Conservation (phyloP, 2,888 invertebrate species). For the Leptopilina syphax region DNA sequence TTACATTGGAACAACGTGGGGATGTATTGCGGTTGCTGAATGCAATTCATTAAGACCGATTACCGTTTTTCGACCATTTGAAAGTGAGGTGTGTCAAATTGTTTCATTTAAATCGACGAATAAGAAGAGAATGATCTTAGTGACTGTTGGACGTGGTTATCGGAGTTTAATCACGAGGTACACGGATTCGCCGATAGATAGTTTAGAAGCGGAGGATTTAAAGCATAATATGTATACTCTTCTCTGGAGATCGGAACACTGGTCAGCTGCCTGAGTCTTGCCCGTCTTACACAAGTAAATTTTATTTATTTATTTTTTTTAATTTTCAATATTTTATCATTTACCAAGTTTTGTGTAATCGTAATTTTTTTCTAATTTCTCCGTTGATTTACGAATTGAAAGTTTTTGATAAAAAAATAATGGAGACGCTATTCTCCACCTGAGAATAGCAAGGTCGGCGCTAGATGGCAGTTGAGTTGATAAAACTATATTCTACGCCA, state of each 20-base stretch:
- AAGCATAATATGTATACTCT: slow-evolving; percentile 82
- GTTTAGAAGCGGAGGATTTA: slow-evolving; percentile 73
- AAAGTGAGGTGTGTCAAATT: slow-evolving; percentile 84
- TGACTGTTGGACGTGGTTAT: slow-evolving; percentile 91
- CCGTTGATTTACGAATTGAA: too few relatives aligned
- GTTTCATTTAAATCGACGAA: slow-evolving; percentile 73
- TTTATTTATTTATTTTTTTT: not conserved
- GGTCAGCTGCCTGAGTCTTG: slow-evolving; percentile 78
- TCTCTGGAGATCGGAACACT: slow-evolving; percentile 86
- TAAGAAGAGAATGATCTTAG: slow-evolving; percentile 80
- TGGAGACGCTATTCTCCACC: too few relatives aligned
- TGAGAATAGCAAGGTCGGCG: too few relatives aligned
- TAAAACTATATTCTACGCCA: too few relatives aligned
- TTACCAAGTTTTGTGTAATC: too few relatives aligned
- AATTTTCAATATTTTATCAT: not conserved
- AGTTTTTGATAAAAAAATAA: too few relatives aligned
- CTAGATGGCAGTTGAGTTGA: too few relatives aligned
- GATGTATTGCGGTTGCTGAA: slow-evolving; percentile 94
- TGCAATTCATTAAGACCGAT: slow-evolving; percentile 88
- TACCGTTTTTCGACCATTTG: slow-evolving; percentile 94
- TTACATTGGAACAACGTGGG: slow-evolving; percentile 96
- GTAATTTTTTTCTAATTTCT: too few relatives aligned
- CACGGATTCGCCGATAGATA: slow-evolving; percentile 78
- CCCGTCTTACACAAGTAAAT: slow-evolving; percentile 35
- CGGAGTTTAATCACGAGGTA: slow-evolving; percentile 85